Evolutionary conservation across 1,140 invertebrate genomes (phyloP), one percentile per base, ranked within the genome.

Genomic region (Theocolax elegans): DNA sequence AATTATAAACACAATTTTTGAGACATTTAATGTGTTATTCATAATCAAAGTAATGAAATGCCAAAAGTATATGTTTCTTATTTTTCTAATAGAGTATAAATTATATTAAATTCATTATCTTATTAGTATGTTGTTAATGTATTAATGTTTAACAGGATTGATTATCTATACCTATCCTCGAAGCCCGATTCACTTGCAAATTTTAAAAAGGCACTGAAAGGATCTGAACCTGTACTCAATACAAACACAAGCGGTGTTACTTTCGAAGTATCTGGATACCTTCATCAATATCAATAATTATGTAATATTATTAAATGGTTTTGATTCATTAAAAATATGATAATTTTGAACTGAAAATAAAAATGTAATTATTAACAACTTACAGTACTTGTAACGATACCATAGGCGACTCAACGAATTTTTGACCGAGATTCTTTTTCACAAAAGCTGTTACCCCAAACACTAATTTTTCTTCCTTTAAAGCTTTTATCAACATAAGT

Each of bases 171-270:
- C 74, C 91, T 91, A 0, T 93, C 90, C 9, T 87, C 87, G 82
- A 91, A 93, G 12, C 91, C 91, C 88, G 91, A 91, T 77, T 97
- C 94, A 1, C 88, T 87, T 8, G 95, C 94, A 81, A 95, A 95
- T 77, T 90, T 89, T 51, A 92, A 89, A 73, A 95, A 93, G 0
- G 89, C 88, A 7, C 91, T 90, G 82, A 97, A 95, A 0, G 96
- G 96, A 89, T 97, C 96, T 0, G 93, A 94, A 4, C 96, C 95
- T 27, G 94, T 92, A 59, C 94, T 96, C n/a, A 97, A 84, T 0
- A 98, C 89, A 82, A 97, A 97, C 31, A 97, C 89, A 1, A 98
- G 82, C 0, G 96, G 96, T 6, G 91, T 93, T 0, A 86, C 87
- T 67, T 88, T 89, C 15, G 89, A 90, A 38, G 91, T 95, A 82